A percentile compares a stretch with the other conserved stretches of the same genome.
phyloP scores from a whole-genome alignment of 1,140 invertebrate species.

The Doryteuthis pealeii region DNA sequence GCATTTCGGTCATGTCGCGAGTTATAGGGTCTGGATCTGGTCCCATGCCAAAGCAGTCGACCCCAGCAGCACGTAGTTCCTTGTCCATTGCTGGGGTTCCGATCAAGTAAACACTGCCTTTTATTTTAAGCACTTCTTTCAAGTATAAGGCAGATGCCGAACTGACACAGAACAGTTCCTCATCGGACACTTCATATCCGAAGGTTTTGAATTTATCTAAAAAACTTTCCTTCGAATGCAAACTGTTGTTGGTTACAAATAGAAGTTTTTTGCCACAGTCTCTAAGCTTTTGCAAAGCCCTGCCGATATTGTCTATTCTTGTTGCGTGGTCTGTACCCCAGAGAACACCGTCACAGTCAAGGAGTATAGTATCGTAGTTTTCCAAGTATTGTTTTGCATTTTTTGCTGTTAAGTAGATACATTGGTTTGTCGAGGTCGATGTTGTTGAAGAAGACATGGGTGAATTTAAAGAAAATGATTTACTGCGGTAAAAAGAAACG shows the following conservation, averaged over 20 bases:
- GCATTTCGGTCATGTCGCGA: constrained; percentile 27
- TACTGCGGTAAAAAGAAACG: too few species aligned
- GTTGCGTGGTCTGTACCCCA: constrained; percentile 46
- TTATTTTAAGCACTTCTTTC: constrained; percentile 32
- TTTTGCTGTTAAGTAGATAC: neutral
- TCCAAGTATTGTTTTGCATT: constrained; percentile 26
- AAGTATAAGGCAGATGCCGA: constrained; percentile 43
- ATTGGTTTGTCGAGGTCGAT: too few species aligned
- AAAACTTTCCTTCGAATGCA: constrained; percentile 20
- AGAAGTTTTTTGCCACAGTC: constrained; percentile 36
- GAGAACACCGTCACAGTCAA: constrained; percentile 50
- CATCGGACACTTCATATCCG: constrained; percentile 36
- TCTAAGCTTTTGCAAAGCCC: constrained; percentile 31
- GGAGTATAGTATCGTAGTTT: constrained; percentile 42
- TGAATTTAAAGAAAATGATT: too few species aligned
- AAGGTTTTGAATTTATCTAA: constrained; percentile 33
- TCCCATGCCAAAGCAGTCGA: constrained; percentile 56
- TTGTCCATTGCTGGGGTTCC: constrained; percentile 54
- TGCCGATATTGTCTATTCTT: constrained; percentile 28
- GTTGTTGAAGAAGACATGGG: too few species aligned
- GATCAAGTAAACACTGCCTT: constrained; percentile 36
- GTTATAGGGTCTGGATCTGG: constrained; percentile 37
- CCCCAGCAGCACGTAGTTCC: constrained; percentile 53
- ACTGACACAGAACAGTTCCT: constrained; percentile 41
- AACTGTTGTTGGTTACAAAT: constrained; percentile 52